These are phyloP conservation scores for Caenorhabditis afra DNA, from an alignment of 2,888 invertebrate species.

Conservation along the genomic window DNA sequence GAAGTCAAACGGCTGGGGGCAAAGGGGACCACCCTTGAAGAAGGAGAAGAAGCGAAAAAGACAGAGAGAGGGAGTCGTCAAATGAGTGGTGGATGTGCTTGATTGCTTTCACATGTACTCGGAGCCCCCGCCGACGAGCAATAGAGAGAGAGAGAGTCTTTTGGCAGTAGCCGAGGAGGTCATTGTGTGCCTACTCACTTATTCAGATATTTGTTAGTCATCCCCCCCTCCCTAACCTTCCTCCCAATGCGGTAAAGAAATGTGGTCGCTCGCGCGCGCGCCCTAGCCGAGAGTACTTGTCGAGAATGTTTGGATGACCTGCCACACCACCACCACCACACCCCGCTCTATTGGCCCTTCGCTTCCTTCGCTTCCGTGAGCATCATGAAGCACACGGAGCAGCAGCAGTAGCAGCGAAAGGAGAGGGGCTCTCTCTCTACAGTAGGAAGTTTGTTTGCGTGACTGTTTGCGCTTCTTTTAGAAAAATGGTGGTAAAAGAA, in stretches of 20 bases:
- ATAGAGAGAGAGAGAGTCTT: background rate
- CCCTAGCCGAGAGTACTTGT: slow-evolving; percentile 38
- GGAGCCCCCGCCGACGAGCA: background rate
- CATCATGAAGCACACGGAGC: slow-evolving; percentile 19
- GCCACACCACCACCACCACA: slow-evolving; percentile 30
- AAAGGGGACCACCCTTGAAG: too few relatives aligned
- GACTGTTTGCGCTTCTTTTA: slow-evolving; percentile 46
- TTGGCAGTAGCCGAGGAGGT: slow-evolving; percentile 4
- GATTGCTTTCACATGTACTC: slow-evolving; percentile 61
- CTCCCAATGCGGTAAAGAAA: slow-evolving; percentile 24
- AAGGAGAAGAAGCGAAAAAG: too few relatives aligned
- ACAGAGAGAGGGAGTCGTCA: slow-evolving; percentile 16
- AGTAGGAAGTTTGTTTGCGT: slow-evolving; percentile 45
- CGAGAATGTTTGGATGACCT: slow-evolving; percentile 45
- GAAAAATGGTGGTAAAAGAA: slow-evolving; percentile 32
- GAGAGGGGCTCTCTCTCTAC: background rate
- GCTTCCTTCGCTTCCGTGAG: too few relatives aligned
- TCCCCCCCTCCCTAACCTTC: background rate
- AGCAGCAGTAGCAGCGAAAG: background rate
- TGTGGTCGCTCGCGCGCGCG: slow-evolving; percentile 28
- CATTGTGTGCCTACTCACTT: slow-evolving; percentile 55
- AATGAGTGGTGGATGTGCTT: slow-evolving; percentile 51
- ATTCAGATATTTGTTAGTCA: slow-evolving; percentile 52
- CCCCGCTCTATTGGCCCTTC: slow-evolving; percentile 10
- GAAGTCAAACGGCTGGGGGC: too few relatives aligned